phyloP scores from a whole-genome alignment of 2,797 vertebrate genomes.

The Danio tinwini region DNA sequence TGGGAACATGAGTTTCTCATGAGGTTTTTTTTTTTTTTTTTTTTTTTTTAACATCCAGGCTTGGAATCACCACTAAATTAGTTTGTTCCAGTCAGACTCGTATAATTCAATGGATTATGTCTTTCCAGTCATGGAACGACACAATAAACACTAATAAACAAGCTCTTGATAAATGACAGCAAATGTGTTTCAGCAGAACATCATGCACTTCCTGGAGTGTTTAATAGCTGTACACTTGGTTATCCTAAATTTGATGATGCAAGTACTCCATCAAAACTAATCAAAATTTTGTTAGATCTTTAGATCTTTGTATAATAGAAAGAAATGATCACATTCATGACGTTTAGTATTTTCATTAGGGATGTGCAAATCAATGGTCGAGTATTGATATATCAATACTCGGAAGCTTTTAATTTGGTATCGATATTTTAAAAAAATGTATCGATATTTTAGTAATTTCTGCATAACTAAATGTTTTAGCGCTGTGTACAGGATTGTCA shows the following conservation, averaged over 20 bases:
- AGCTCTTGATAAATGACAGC: constrained; percentile 24
- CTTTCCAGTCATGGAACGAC: neutral
- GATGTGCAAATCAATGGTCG: too few relatives aligned
- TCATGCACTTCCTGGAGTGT: neutral
- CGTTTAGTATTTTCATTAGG: too few relatives aligned
- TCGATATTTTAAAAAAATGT: too few relatives aligned
- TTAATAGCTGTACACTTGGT: neutral
- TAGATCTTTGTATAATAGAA: neutral
- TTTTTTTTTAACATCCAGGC: neutral
- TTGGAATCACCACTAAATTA: neutral
- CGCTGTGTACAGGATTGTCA: too few relatives aligned
- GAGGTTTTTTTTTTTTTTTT: neutral
- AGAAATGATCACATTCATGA: neutral
- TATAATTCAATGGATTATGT: neutral
- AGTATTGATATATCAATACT: too few relatives aligned
- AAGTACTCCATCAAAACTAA: neutral
- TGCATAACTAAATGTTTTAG: too few relatives aligned
- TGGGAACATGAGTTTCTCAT: neutral
- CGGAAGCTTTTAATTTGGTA: too few relatives aligned
- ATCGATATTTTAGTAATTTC: too few relatives aligned
- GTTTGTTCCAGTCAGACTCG: neutral
- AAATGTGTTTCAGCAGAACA: neutral
- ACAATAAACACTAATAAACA: neutral
- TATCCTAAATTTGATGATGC: neutral
- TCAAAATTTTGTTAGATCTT: neutral